A percentile compares a stretch with the other conserved stretches of the same genome.
Evolutionary conservation across 2,797 vertebrate genomes (phyloP).

Genomic region (Hoplostethus mediterraneus): DNA sequence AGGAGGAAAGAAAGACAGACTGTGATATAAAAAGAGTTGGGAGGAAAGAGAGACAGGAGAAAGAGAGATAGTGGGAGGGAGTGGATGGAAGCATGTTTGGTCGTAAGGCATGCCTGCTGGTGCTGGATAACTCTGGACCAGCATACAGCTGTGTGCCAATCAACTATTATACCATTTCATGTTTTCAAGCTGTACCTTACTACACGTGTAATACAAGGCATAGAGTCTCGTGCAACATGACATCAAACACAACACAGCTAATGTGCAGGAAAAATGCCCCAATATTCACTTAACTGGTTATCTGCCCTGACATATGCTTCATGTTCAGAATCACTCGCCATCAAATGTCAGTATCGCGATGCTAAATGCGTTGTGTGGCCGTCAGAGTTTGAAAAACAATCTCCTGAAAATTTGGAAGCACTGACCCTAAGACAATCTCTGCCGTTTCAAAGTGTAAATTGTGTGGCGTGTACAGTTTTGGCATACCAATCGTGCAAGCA

Average conservation of each 20-base stretch:
- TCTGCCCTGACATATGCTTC: not conserved
- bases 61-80: conserved; percentile 7
- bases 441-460: not conserved
- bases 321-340: too few relatives aligned
- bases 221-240: not conserved
- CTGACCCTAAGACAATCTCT: not conserved
- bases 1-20: not conserved
- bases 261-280: not conserved
- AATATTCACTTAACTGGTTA: not conserved
- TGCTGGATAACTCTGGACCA: conserved; percentile 46
- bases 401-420: not conserved
- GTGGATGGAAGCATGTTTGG: conserved; percentile 46
- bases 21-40: not conserved
- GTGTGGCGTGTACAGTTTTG: not conserved
- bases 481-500: not conserved
- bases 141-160: conserved; percentile 40
- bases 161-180: conserved; percentile 1
- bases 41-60: conserved; percentile 15
- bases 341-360: too few relatives aligned
- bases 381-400: not conserved
- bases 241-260: not conserved
- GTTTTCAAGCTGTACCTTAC: conserved; percentile 20
- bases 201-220: not conserved
- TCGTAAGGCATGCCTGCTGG: conserved; percentile 39
- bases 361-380: too few relatives aligned